These are phyloP conservation scores for Physeter macrocephalus DNA, from an alignment of 2,113 vertebrate genomes.

Conservation along the genomic window DNA sequence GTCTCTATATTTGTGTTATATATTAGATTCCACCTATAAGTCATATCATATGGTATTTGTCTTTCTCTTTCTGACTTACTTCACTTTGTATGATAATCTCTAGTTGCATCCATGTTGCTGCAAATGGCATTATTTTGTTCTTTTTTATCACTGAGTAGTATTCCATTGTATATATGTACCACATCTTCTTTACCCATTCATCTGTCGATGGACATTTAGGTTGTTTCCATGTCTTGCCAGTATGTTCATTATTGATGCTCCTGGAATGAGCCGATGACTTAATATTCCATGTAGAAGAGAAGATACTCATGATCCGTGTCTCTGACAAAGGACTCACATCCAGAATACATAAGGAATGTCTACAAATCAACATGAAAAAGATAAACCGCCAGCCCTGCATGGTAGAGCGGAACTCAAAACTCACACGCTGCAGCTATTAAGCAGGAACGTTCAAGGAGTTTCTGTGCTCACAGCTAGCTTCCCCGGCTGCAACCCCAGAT, in stretches of 20 bases:
- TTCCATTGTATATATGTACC: background rate
- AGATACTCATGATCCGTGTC: rapidly evolving
- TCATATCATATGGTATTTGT: rapidly evolving
- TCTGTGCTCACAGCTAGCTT: background rate
- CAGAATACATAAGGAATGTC: background rate
- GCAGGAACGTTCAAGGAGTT: background rate
- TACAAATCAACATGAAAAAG: background rate
- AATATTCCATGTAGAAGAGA: background rate
- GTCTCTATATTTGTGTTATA: background rate
- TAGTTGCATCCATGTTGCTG: background rate
- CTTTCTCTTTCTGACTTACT: background rate
- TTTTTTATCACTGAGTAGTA: background rate
- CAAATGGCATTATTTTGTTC: background rate
- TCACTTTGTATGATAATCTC: too few relatives aligned
- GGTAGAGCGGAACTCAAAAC: too few relatives aligned
- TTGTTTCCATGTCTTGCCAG: background rate
- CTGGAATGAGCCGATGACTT: background rate
- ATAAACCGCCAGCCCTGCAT: background rate
- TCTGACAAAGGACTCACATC: background rate
- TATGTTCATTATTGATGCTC: rapidly evolving
- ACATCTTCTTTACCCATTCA: background rate
- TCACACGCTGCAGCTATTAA: rapidly evolving
- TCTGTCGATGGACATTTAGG: background rate
- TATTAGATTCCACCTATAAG: background rate
- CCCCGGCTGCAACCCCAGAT: rapidly evolving